Base-by-base conservation (phyloP, 92 coral and sea anemone genomes). In the Meandrina meandrites region DNA sequence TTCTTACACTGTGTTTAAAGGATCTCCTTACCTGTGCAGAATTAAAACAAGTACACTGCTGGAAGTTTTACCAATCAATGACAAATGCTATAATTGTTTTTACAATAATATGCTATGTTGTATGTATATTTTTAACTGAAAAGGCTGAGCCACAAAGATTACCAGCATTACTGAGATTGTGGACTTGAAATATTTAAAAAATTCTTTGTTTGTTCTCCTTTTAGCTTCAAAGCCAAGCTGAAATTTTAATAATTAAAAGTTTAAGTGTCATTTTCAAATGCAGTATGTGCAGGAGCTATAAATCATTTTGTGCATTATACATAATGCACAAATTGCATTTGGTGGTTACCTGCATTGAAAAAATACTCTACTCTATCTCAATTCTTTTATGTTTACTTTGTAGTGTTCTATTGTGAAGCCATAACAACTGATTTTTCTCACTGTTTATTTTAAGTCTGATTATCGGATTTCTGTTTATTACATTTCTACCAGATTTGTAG, bases 151-250 rank as follows among this genome's bases (percentile, higher is more conserved):
- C 54, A 76, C 79, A 76, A 76, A 76, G 79, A 47, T 76, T 45
- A 76, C 17, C 10, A 76, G 79, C 78, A 73, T 32, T 73, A 76
- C 79, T 45, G 79, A 45, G 79, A 76, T 76, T 47, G 79, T 76
- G 31, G 79, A 76, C 79, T 45, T 47, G 58, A 40, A 40, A 40
- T 40, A 40, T 40, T 40, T 40, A 40, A 40, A 40, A 40, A 40
- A 40, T 40, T n/a, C 14, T 76, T 76, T 76, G 79, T 45, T 76
- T 76, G 79, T 76, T 76, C 79, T 76, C 79, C 79, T 76, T 50
- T 75, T 75, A 75, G 58, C 79, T 76, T 76, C 32, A 76, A 76
- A 76, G 79, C 79, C 79, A 75, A 40, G 45, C 45, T 40, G 48
- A 37, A 75, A 75, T 75, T 17, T 45, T 13, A 67, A 28, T 76